These are phyloP conservation scores for Sylvia borin DNA, from an alignment of 2,797 vertebrate species.

Conservation along the genomic window DNA sequence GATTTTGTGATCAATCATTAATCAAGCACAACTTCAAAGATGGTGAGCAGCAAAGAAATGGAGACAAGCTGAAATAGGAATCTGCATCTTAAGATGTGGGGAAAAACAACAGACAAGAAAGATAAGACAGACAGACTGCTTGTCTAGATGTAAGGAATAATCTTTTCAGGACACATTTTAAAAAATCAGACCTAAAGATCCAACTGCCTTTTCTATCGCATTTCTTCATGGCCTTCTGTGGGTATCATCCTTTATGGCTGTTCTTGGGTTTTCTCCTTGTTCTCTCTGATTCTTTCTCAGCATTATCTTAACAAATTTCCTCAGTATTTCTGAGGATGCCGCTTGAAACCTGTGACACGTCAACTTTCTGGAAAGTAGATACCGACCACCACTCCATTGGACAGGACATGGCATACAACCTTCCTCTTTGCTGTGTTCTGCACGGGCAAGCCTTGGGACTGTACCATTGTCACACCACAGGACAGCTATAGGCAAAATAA, in stretches of 20 bases:
- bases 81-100: background rate
- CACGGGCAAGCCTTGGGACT: background rate
- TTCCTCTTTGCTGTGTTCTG: background rate
- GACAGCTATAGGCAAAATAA: rapidly evolving
- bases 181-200: background rate
- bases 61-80: background rate
- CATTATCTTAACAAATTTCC: background rate
- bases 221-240: background rate
- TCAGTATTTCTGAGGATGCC: background rate
- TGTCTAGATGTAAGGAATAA: background rate
- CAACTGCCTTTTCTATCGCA: background rate
- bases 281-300: background rate
- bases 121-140: background rate
- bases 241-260: background rate
- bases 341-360: background rate
- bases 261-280: background rate
- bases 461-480: background rate
- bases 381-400: background rate
- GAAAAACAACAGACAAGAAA: background rate
- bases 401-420: background rate
- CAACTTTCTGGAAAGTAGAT: background rate
- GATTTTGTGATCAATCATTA: background rate
- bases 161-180: background rate
- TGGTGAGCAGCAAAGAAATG: background rate
- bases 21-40: background rate